A percentile compares a stretch with the other conserved stretches of the same genome.
These are phyloP conservation scores for Lampropteryx suffumata DNA, from an alignment of 2,888 invertebrate species.

Conservation along the genomic window DNA sequence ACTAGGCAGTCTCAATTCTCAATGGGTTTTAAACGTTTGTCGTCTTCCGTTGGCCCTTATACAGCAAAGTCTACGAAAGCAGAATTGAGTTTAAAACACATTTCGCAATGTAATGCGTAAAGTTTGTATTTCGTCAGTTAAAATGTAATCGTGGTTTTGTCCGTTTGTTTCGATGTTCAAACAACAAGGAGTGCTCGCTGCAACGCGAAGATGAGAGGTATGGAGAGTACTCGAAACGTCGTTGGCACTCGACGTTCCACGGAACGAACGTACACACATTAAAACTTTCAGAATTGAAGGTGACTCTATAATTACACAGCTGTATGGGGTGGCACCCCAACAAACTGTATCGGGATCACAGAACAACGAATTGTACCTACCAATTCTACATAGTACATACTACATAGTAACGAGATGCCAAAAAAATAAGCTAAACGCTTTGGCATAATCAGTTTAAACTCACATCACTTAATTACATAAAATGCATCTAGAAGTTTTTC, in stretches of 20 bases:
- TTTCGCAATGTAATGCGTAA: conserved; percentile 29
- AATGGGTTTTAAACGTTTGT: conserved; percentile 48
- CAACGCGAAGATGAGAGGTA: conserved; percentile 59
- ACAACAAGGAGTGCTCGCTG: conserved; percentile 65
- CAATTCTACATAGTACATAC: too few species aligned
- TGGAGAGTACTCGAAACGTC: conserved; percentile 65
- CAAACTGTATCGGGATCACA: conserved; percentile 42
- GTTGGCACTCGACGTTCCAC: conserved; percentile 58
- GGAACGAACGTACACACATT: conserved; percentile 75
- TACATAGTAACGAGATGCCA: too few species aligned
- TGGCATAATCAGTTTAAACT: too few species aligned
- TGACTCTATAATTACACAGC: conserved; percentile 67
- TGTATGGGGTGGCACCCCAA: conserved; percentile 48
- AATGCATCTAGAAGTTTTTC: too few species aligned
- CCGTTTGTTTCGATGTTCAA: conserved; percentile 71
- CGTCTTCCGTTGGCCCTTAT: conserved; percentile 30
- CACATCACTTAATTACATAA: too few species aligned
- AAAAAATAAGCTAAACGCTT: too few species aligned
- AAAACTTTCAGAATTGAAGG: conserved; percentile 73
- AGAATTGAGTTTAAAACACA: conserved; percentile 27
- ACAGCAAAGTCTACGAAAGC: conserved; percentile 26
- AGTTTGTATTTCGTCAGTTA: conserved; percentile 43
- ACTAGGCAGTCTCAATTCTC: conserved; percentile 51
- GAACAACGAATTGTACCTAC: conserved; percentile 23
- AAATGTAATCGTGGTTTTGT: conserved; percentile 62